Evolutionary conservation across 2,113 vertebrate genomes (phyloP).

Genomic region (Hirundichthys speculiger): DNA sequence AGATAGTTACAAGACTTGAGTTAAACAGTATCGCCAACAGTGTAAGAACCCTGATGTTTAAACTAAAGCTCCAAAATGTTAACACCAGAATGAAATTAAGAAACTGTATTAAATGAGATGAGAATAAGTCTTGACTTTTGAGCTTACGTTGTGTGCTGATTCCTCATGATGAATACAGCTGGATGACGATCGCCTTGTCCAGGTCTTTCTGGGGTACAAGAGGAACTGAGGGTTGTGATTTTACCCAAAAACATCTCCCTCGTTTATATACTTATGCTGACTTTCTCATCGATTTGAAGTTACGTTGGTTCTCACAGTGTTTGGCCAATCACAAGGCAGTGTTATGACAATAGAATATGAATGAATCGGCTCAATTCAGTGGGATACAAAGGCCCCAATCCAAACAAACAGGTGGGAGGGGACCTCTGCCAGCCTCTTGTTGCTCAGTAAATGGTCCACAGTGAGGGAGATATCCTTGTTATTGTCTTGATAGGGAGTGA

Average conservation of each 20-base stretch:
- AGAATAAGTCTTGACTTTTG: neutral
- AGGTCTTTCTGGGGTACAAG: conserved; percentile 1
- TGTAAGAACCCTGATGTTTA: neutral
- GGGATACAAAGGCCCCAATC: conserved; percentile 62
- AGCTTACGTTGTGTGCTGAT: conserved; percentile 75
- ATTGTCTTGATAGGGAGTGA: conserved; percentile 47
- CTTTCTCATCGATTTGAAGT: conserved; percentile 58
- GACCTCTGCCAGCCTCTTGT: conserved; percentile 40
- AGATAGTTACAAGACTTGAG: no score
- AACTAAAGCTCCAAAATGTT: neutral
- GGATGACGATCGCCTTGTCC: conserved; percentile 15
- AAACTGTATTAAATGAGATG: no score
- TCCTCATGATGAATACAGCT: conserved; percentile 68
- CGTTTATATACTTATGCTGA: conserved; percentile 67
- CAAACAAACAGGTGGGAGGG: conserved; percentile 77
- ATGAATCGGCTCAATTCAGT: conserved; percentile 70
- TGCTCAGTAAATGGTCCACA: conserved; percentile 40
- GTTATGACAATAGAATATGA: conserved; percentile 69
- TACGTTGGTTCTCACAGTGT: conserved; percentile 76
- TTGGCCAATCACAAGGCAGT: conserved; percentile 74
- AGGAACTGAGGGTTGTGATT: conserved; percentile 45
- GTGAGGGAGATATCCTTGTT: conserved; percentile 37
- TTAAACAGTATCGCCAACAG: no score
- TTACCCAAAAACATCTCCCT: conserved; percentile 20
- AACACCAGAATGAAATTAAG: no score